Evolutionary conservation across 37 sponge, comb jelly and placozoan species (phyloP).

Genomic region (Corticium candelabrum): DNA sequence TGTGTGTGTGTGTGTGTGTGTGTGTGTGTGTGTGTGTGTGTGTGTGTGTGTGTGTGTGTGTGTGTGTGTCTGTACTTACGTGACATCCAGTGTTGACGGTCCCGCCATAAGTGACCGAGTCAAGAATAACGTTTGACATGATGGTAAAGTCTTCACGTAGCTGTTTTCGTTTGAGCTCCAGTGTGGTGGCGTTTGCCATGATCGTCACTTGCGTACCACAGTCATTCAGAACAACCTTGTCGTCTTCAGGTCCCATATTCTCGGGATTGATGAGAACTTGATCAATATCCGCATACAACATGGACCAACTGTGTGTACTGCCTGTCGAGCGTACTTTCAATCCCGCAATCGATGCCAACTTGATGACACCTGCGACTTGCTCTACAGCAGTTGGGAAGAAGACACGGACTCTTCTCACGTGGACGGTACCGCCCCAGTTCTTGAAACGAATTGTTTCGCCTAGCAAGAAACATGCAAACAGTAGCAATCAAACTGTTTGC

Average conservation of each 20-base stretch:
- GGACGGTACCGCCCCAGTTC: not conserved
- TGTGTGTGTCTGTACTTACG: not conserved
- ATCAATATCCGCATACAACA: not conserved
- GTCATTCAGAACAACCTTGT: not conserved
- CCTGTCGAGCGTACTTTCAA: not conserved
- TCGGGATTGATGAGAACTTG: not conserved
- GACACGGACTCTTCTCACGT: not conserved
- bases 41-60: no score
- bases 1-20: no score
- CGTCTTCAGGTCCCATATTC: not conserved
- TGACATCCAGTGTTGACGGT: constrained; percentile 1
- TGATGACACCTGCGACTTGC: not conserved
- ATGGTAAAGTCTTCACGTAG: not conserved
- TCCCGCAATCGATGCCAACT: not conserved
- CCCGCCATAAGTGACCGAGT: constrained; percentile 1
- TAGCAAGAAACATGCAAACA: no score
- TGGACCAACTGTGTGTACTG: not conserved
- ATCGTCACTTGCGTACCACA: not conserved
- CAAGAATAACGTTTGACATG: not conserved
- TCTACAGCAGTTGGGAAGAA: not conserved
- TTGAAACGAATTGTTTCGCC: no score
- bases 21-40: no score
- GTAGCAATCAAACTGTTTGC: no score
- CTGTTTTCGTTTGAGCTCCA: not conserved
- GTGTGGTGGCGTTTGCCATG: not conserved